Conservation (phyloP, 2,113 vertebrate genomes). For the Phoxinus phoxinus region DNA sequence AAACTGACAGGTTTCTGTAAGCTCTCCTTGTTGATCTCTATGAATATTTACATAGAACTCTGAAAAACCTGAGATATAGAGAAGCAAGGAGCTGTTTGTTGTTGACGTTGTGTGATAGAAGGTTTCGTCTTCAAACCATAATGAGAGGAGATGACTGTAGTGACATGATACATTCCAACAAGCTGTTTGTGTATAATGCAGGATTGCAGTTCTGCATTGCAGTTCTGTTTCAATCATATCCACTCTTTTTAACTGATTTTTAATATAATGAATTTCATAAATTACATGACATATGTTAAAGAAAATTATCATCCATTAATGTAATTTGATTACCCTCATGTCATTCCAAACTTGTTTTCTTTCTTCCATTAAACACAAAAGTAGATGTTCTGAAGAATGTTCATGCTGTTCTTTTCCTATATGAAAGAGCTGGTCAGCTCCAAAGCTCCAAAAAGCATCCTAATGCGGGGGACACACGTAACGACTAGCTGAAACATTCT, state of each 20-base stretch:
- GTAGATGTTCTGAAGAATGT: neutral
- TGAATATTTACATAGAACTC: neutral
- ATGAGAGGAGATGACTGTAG: constrained; percentile 9
- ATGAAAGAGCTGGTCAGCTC: neutral
- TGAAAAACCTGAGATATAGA: neutral
- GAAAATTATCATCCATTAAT: neutral
- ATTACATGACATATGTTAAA: neutral
- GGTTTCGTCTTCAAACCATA: constrained; percentile 23
- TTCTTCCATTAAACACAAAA: neutral
- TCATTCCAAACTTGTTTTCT: neutral
- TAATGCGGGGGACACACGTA: neutral
- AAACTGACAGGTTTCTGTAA: neutral
- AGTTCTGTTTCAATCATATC: neutral
- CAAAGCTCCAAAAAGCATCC: neutral
- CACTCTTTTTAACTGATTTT: neutral
- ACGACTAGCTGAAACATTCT: no score
- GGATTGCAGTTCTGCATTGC: neutral
- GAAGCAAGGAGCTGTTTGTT: neutral
- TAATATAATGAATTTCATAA: neutral
- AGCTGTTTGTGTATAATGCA: neutral
- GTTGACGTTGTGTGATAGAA: neutral
- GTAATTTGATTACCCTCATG: neutral
- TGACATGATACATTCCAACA: neutral
- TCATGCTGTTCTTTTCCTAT: neutral
- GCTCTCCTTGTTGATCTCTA: neutral